Evolutionary conservation across 2,113 vertebrate genomes (phyloP), one percentile per base, ranked within the genome.

Genomic region (Cyrtonyx montezumae): DNA sequence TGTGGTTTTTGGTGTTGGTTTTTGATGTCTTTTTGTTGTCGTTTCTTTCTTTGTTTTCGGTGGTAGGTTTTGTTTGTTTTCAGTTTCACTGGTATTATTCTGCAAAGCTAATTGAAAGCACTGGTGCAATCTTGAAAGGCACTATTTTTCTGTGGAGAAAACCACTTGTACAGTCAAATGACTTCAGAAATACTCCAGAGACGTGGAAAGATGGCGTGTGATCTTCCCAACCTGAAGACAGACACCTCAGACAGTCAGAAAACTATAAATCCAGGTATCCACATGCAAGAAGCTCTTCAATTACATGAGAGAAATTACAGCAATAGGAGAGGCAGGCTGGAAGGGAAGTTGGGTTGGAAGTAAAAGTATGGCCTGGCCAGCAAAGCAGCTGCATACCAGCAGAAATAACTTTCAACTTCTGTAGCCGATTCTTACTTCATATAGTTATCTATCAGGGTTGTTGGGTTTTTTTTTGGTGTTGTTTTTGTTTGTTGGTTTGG

Each of bases 131-230:
- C 48, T 61, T 75, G 19, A 91, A 67, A 59, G 56, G 42, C 22
- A 46, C 43, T 55, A 42, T 25, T 53, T 74, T 80, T 69, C 63
- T 86, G 42, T 6, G 8, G 17, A 93, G 82, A 93, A 91, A 95
- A 88, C 55, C 28, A 59, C 14, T 43, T 55, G 11, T 19, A 32
- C 19, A 43, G 34, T 49, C 42, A 93, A 83, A 78, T 12, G 3
- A 74, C 51, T 89, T 74, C 67, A 78, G 49, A 77, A 68, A 30
- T 61, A 22, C 56, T 53, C 53, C 76, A 62, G 21, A 88, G 55
- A 93, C 11, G 0, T 67, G 25, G 32, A 90, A 85, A 80, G 17
- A 74, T 0, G 0, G 22, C 4, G 6, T 68, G 59, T 70, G 13
- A 70, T n/a, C 46, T 90, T 91, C 68, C 25, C 46, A 74, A 61